A percentile compares a stretch with the other conserved stretches of the same genome.
Evolutionary conservation across 2,888 invertebrate genomes (phyloP).

Genomic region (Alentia gelatinosa): DNA sequence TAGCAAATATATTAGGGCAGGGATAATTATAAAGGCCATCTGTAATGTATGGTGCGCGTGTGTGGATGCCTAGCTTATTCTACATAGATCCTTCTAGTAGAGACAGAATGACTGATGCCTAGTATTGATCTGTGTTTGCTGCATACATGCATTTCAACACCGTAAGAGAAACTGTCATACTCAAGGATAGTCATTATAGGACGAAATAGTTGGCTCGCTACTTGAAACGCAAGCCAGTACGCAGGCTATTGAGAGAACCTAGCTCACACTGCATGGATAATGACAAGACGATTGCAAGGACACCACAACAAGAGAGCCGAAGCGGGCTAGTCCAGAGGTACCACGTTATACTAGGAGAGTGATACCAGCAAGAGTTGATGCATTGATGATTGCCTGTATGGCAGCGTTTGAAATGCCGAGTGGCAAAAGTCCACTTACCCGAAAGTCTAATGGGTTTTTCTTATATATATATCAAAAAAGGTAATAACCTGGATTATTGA

Average conservation of each 20-base stretch:
- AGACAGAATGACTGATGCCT: not conserved
- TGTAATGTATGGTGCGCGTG: not conserved
- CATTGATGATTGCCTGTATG: not conserved
- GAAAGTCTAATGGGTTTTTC: not conserved
- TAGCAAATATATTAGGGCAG: not conserved
- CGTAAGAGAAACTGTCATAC: not conserved
- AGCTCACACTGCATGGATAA: not conserved
- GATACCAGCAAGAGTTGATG: not conserved
- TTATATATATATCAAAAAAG: not conserved
- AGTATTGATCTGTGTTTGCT: not conserved
- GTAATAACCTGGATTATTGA: not conserved
- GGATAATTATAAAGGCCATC: not conserved
- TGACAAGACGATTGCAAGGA: not conserved
- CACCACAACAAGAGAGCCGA: constrained; percentile 5
- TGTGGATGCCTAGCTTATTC: not conserved
- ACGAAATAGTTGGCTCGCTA: not conserved
- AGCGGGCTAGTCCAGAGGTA: constrained; percentile 1
- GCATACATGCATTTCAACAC: not conserved
- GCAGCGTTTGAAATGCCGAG: not conserved
- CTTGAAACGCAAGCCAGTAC: not conserved
- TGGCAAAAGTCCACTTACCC: not conserved
- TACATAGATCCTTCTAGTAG: not conserved
- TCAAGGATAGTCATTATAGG: not conserved
- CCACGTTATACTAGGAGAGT: not conserved
- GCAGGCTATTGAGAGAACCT: not conserved